Conservation (phyloP, 2,113 vertebrate species). For the Zosterops lateralis region DNA sequence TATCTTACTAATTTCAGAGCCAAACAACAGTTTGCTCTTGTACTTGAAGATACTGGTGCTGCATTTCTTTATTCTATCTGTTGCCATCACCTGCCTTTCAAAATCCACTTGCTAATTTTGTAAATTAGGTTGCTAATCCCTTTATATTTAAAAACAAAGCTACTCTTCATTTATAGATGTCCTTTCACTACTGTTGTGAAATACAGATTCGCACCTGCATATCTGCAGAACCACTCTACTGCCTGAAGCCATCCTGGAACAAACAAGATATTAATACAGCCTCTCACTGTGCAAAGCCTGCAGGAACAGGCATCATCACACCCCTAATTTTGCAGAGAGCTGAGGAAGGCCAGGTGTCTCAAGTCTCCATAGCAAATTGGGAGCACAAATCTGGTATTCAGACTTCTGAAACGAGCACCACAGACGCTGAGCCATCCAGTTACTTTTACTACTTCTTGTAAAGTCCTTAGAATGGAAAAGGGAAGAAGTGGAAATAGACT, state of each 20-base stretch:
- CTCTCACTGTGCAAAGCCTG: background rate
- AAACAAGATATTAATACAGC: background rate
- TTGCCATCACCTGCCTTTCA: background rate
- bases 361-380: background rate
- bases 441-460: background rate
- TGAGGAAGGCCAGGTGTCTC: background rate
- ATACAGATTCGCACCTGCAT: background rate
- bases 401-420: background rate
- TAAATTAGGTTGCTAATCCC: background rate
- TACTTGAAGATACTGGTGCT: background rate
- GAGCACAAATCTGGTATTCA: background rate
- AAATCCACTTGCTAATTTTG: background rate
- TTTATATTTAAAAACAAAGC: background rate
- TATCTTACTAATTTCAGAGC: background rate
- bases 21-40: background rate
- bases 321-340: background rate
- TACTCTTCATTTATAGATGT: background rate
- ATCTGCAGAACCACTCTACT: background rate
- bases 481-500: background rate
- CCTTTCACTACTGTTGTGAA: background rate
- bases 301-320: background rate
- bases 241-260: background rate
- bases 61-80: background rate
- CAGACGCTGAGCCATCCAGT: background rate
- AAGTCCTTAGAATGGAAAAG: background rate